These are phyloP conservation scores for Chromobotia macracanthus DNA, from an alignment of 2,797 vertebrate species.

Conservation along the genomic window DNA sequence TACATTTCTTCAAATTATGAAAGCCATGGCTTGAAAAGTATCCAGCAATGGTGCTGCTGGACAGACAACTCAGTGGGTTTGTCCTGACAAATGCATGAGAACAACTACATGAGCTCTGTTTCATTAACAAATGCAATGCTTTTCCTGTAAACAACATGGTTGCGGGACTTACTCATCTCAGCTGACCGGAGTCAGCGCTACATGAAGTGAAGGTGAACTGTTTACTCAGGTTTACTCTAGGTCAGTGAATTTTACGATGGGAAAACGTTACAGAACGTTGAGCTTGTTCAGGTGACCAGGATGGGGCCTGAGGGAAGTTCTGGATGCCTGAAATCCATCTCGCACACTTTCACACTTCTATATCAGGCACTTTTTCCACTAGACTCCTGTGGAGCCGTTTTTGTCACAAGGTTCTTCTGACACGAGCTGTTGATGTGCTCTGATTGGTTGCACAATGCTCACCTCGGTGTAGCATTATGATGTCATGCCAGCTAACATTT, in stretches of 20 bases:
- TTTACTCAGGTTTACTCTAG: background rate
- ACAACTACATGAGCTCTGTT: background rate
- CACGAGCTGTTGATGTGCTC: background rate
- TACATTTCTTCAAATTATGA: too few species aligned
- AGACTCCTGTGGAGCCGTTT: constrained; percentile 15
- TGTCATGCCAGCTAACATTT: background rate
- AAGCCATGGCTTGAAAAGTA: too few species aligned
- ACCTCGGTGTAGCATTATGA: background rate
- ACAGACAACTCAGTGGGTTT: background rate
- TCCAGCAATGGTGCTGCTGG: background rate
- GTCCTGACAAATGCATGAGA: background rate
- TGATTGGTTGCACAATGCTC: background rate
- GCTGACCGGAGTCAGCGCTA: background rate
- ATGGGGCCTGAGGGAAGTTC: background rate
- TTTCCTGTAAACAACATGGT: background rate
- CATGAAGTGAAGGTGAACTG: background rate
- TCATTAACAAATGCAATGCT: background rate
- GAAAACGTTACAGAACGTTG: constrained; percentile 1
- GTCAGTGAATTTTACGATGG: background rate
- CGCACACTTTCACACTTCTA: constrained; percentile 3
- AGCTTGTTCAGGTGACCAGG: constrained; percentile 15
- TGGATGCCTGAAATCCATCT: background rate
- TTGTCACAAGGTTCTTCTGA: background rate
- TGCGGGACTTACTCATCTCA: constrained; percentile 3
- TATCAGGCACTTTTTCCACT: constrained; percentile 45